A percentile compares a stretch with the other conserved stretches of the same genome.
Evolutionary conservation across 2,888 invertebrate species (phyloP).

Genomic region (Anagyrus pseudococci): DNA sequence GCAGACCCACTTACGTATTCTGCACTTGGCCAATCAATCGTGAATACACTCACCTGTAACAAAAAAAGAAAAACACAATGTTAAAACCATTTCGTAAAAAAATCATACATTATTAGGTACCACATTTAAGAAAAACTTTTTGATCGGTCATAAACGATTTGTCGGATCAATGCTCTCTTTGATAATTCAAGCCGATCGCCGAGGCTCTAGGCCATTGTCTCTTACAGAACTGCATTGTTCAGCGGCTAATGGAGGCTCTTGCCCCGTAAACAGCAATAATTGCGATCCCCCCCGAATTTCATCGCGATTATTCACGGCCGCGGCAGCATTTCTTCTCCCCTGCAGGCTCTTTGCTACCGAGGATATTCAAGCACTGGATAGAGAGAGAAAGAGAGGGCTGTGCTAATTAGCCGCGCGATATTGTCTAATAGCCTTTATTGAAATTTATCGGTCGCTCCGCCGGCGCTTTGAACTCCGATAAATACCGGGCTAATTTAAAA

Average conservation of each 20-base stretch:
- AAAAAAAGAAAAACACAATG: too few relatives aligned
- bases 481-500: neutral
- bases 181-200: too few relatives aligned
- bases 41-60: conserved; percentile 12
- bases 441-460: conserved; percentile 16
- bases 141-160: too few relatives aligned
- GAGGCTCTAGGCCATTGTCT: too few relatives aligned
- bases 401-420: conserved; percentile 19
- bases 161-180: too few relatives aligned
- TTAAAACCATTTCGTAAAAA: too few relatives aligned
- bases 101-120: too few relatives aligned
- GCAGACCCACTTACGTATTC: too few relatives aligned
- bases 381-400: neutral
- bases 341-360: neutral
- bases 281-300: conserved; percentile 21
- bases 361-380: too few relatives aligned
- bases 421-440: conserved; percentile 23
- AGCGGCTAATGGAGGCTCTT: too few relatives aligned
- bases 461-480: neutral
- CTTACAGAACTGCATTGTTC: too few relatives aligned
- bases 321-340: too few relatives aligned
- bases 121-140: neutral
- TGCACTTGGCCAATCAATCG: neutral
- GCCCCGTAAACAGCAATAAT: conserved; percentile 34
- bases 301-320: conserved; percentile 19